Evolutionary conservation across 1,140 invertebrate genomes (phyloP).

Genomic region (Goniozus legneri): DNA sequence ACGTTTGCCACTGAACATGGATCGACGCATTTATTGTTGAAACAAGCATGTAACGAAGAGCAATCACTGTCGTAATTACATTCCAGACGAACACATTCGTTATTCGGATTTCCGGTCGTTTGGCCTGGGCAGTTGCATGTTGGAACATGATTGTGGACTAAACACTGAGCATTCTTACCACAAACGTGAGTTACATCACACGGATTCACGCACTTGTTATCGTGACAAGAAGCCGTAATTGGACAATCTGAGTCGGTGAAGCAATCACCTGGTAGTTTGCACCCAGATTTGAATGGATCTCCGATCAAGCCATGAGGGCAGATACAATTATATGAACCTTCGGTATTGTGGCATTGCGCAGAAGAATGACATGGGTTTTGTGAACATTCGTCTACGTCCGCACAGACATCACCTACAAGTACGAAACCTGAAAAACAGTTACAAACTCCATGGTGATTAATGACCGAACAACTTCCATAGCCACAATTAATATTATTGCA

Average conservation of each 20-base stretch:
- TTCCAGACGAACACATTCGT: constrained; percentile 69
- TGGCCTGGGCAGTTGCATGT: constrained; percentile 71
- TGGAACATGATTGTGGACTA: constrained; percentile 64
- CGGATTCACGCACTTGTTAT: constrained; percentile 76
- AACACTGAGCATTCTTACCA: constrained; percentile 73
- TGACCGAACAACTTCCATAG: constrained; percentile 67
- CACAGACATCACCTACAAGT: constrained; percentile 65
- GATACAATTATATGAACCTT: constrained; percentile 71
- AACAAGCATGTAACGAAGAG: constrained; percentile 65
- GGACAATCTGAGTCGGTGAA: constrained; percentile 77
- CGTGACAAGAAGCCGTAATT: constrained; percentile 69
- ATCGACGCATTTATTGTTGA: constrained; percentile 76
- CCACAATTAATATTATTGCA: constrained; percentile 72
- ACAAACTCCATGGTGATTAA: constrained; percentile 69
- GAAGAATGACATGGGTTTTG: constrained; percentile 74
- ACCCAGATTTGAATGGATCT: constrained; percentile 66
- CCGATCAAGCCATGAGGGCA: constrained; percentile 78
- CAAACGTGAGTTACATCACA: constrained; percentile 67
- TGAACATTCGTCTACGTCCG: constrained; percentile 79
- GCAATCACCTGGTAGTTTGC: constrained; percentile 76
- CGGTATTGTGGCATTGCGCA: constrained; percentile 73
- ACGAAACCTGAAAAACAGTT: constrained; percentile 73
- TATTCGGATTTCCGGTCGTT: constrained; percentile 73
- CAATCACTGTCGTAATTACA: constrained; percentile 80
- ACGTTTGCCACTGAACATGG: constrained; percentile 76